phyloP scores from a whole-genome alignment of 2,888 invertebrate species.

The Orthonevra nobilis region DNA sequence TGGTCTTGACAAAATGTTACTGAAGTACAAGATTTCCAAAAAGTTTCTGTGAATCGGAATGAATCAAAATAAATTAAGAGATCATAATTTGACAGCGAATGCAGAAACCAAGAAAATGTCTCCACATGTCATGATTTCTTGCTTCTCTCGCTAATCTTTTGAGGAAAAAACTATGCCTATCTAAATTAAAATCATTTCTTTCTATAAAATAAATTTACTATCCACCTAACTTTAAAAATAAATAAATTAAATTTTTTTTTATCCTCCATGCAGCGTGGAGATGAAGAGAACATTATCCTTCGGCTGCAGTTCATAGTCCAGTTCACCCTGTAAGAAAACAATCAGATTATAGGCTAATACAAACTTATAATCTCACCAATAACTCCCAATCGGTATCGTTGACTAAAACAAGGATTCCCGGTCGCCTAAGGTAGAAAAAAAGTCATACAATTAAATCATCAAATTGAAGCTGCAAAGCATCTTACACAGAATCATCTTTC shows the following conservation, averaged over 20 bases:
- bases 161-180: too few relatives aligned
- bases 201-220: too few relatives aligned
- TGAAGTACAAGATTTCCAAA: too few relatives aligned
- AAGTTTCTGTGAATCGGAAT: conserved; percentile 25
- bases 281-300: conserved; percentile 90
- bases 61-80: neutral
- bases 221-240: too few relatives aligned
- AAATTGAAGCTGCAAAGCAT: conserved; percentile 58
- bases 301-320: conserved; percentile 85
- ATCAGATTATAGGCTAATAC: too few relatives aligned
- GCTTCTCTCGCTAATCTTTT: too few relatives aligned
- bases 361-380: conserved; percentile 78
- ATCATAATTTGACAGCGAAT: neutral
- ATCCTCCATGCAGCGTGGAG: conserved; percentile 92
- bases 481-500: conserved; percentile 80
- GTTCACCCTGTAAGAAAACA: conserved; percentile 82
- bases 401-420: conserved; percentile 95
- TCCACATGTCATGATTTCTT: too few relatives aligned
- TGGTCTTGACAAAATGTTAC: too few relatives aligned
- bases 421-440: conserved; percentile 81
- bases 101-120: conserved; percentile 29
- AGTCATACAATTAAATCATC: neutral
- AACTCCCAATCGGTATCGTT: conserved; percentile 99
- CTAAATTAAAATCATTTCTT: too few relatives aligned
- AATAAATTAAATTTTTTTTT: conserved; percentile 72